phyloP scores from a whole-genome alignment of 2,113 vertebrate genomes.

The Cercocebus atys region DNA sequence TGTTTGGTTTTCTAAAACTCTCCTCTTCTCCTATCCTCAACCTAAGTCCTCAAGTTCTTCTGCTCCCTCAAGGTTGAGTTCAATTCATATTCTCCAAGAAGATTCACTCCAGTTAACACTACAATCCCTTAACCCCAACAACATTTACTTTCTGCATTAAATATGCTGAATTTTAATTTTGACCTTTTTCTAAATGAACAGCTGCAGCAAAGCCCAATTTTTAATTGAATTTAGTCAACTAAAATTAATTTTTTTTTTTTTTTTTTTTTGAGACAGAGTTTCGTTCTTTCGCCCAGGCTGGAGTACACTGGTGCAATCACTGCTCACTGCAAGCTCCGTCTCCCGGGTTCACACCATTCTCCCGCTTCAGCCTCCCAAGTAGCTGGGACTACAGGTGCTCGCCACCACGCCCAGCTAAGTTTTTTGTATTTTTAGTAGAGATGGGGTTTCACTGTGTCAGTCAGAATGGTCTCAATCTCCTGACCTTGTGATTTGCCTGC shows the following conservation, averaged over 20 bases:
- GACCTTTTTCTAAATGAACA: neutral
- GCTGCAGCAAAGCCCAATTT: neutral
- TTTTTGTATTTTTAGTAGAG: too few species aligned
- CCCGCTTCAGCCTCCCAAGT: too few species aligned
- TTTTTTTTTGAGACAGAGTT: too few species aligned
- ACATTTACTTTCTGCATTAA: neutral
- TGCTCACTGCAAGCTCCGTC: too few species aligned
- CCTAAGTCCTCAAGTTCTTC: neutral
- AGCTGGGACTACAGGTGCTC: too few species aligned
- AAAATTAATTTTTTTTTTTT: neutral
- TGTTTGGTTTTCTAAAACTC: slow-evolving; percentile 21
- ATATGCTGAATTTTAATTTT: neutral
- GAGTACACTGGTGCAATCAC: too few species aligned
- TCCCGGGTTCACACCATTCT: too few species aligned
- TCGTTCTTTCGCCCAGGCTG: too few species aligned
- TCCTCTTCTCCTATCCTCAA: neutral
- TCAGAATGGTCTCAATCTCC: too few species aligned
- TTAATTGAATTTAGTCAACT: neutral
- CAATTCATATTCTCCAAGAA: neutral
- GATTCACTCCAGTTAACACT: neutral
- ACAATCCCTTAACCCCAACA: neutral
- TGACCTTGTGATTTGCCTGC: too few species aligned
- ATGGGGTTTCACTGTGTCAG: too few species aligned
- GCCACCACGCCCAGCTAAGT: too few species aligned
- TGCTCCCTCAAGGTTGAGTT: neutral